Evolutionary conservation across 1,140 invertebrate genomes (phyloP), one percentile per base, ranked within the genome.

Genomic region (Pissodes strobi): DNA sequence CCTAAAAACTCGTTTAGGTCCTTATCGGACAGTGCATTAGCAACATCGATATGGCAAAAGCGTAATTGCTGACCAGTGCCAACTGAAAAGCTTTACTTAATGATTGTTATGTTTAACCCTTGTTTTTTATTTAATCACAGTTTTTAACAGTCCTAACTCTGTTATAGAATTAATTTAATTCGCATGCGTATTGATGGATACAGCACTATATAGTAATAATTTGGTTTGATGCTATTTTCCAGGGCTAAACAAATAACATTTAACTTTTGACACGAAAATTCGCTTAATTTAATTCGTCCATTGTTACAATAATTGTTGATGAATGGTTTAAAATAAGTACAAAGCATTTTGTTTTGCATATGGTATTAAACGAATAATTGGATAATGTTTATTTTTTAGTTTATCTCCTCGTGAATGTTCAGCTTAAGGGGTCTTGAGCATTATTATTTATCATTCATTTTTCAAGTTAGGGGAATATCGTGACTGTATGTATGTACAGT

Each of bases 241-340:
- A 51, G 48, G 1, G 48, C 17, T 51, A 15, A 6, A 23, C 48
- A 51, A 51, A 51, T 51, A 51, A 22, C 1, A 22, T 51, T 18
- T 21, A 25, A 22, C 48, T 51, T 51, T 51, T 51, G 48, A 4
- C 48, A 51, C 22, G 48, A 51, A 51, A 51, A 51, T 51, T 51
- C 22, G 23, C 48, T 27, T 27, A 51, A 51, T 51, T 51, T 51
- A 51, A 51, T 51, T 51, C n/a, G 12, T 46, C 15, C n/a, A 39
- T 4, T 39, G 3, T 13, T 39, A 39, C 10, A 39, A 39, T 39
- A 17, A 17, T 13, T 39, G 38, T 39, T 39, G 10, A 13, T n/a
- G 15, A 39, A 13, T 39, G 10, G 15, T n/a, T 39, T 39, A n/a
- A 39, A 39, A n/a, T n/a, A n/a, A n/a, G n/a, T n/a, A n/a, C n/a